phyloP scores from a whole-genome alignment of 2,888 invertebrate species.

The Spialia ferax region DNA sequence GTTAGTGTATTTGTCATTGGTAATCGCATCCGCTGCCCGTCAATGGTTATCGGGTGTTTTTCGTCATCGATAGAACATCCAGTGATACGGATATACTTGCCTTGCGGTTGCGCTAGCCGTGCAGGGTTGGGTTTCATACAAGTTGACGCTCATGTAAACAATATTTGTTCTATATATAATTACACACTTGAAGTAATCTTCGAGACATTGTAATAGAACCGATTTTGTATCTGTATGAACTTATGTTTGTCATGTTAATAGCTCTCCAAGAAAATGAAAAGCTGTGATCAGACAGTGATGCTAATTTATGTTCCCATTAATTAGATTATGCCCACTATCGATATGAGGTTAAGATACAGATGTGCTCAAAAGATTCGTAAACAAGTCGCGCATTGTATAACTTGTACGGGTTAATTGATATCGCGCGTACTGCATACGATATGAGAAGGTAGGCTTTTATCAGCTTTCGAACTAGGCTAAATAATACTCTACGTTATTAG shows the following conservation, averaged over 20 bases:
- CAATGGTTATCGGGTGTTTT: conserved; percentile 43
- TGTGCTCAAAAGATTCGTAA: conserved; percentile 53
- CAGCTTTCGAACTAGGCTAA: conserved; percentile 52
- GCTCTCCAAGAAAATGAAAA: not conserved
- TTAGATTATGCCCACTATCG: conserved; percentile 6
- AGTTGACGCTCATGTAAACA: conserved; percentile 40
- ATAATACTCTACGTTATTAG: conserved; percentile 9
- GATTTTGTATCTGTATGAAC: not conserved
- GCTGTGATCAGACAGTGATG: not conserved
- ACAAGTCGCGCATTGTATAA: conserved; percentile 65
- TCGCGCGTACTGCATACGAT: conserved; percentile 60
- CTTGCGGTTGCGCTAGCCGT: conserved; percentile 51
- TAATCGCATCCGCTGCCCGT: conserved; percentile 54
- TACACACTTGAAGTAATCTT: conserved; percentile 37
- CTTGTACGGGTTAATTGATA: conserved; percentile 70
- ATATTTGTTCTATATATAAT: conserved; percentile 38
- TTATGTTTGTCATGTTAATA: not conserved
- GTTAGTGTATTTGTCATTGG: conserved; percentile 48
- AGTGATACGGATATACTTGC: conserved; percentile 66
- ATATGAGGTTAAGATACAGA: conserved; percentile 56
- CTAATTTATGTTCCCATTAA: conserved; percentile 14
- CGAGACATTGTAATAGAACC: conserved; percentile 16
- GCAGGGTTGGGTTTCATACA: conserved; percentile 43
- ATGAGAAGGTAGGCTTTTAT: conserved; percentile 57
- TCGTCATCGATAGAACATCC: conserved; percentile 59